Base-by-base conservation (phyloP, 2,113 vertebrate genomes). In the Coracopsis vasa region DNA sequence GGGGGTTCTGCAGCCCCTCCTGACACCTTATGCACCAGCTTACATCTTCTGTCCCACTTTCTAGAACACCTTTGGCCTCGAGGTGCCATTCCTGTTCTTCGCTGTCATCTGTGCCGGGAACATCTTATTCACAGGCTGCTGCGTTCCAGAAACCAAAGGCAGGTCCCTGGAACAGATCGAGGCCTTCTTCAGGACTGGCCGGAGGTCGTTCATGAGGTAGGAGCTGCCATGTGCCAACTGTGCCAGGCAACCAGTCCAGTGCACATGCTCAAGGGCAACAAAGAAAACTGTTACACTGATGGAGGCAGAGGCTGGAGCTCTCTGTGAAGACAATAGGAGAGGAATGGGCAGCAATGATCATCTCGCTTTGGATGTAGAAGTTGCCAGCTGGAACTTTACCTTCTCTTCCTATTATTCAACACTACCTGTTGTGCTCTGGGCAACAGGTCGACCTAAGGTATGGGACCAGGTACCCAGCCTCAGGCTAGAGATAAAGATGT, bases 91-190 rank as follows among this genome's bases (percentile, higher is more conserved):
- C 98, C 97, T 99, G 50, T 98, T 98, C 94, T 99, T 99, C 6
- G 96, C 98, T 0, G 92, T 98, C 82, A 95, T 99, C 95, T 99
- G 98, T 6, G 95, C 98, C 2, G 61, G 98, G 82, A 98, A 98
- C 92, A 94, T 99, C 85, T 83, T 99, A 13, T 99, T 99, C 97
- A 99, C 98, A 0, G 98, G 98, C 54, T 98, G 98, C 88, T 98
- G 98, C 2, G 98, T 99, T 56, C 99, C 99, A 0, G 99, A 99
- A 97, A 99, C 99, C 58, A 98, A 98, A 42, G 98, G 98, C 21
- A 98, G 98, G 88, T 98, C 99, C 0, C 97, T 99, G 98, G 99
- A 99, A 88, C 99, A 99, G 95, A 99, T 99, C 0, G 99, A 99
- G 94, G 97, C 99, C 72, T 99, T 98, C 90, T 99, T 99, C 96